Evolutionary conservation across 2,113 vertebrate species (phyloP).

Genomic region (Megalops atlanticus): DNA sequence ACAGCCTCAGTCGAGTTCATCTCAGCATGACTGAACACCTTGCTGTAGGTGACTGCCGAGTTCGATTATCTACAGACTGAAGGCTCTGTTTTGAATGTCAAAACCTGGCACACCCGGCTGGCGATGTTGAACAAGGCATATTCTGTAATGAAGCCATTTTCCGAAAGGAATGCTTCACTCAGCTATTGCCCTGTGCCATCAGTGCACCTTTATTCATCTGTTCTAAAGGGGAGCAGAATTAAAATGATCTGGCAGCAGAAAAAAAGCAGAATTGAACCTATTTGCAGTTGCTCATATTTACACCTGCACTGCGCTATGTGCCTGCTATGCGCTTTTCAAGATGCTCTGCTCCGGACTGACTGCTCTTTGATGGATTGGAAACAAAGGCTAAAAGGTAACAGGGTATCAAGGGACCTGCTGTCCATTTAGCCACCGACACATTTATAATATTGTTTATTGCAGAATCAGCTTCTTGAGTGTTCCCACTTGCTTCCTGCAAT

Average conservation of each 20-base stretch:
- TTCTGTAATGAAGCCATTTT: constrained; percentile 2
- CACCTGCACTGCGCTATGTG: background rate
- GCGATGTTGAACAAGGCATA: background rate
- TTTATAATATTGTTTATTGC: constrained; percentile 49
- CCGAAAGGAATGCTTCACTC: background rate
- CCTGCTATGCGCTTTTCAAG: background rate
- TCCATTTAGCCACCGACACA: constrained; percentile 42
- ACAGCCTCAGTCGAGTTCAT: constrained; percentile 50
- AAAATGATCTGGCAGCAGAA: background rate
- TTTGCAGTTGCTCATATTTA: background rate
- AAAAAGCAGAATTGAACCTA: background rate
- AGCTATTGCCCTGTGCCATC: background rate
- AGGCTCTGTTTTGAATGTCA: constrained; percentile 35
- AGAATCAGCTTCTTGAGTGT: constrained; percentile 46
- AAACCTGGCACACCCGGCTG: background rate
- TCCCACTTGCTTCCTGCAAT: constrained; percentile 17
- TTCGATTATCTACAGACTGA: constrained; percentile 66
- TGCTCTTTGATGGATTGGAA: constrained; percentile 50
- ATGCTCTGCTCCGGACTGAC: constrained; percentile 11
- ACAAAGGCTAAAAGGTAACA: constrained; percentile 53
- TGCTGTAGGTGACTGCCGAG: constrained; percentile 69
- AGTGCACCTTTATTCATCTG: background rate
- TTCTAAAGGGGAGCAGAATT: background rate
- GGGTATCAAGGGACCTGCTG: constrained; percentile 38
- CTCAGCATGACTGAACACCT: constrained; percentile 65